Percentiles rank a stretch among this genome's conserved stretches.
Evolutionary conservation across 2,888 invertebrate species (phyloP).

Genomic region (Gonocerus acuteangulatus): DNA sequence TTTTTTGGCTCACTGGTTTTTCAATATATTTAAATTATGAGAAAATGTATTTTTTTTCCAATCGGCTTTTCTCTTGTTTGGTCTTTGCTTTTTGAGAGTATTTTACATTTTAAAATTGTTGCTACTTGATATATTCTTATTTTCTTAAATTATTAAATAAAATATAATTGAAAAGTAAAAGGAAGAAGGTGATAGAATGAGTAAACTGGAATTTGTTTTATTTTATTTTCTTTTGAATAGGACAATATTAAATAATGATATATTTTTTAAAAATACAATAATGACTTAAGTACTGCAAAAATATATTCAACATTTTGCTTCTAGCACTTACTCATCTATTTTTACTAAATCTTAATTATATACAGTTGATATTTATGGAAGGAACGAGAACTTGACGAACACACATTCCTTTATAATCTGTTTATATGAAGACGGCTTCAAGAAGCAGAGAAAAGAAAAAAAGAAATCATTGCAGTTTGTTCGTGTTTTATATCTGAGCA

Average conservation of each 20-base stretch:
- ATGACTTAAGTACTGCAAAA: conserved; percentile 34
- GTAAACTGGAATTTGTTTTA: not conserved
- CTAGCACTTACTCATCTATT: conserved; percentile 16
- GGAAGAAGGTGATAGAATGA: no score
- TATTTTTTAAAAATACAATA: conserved; percentile 29
- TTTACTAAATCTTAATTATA: conserved; percentile 1
- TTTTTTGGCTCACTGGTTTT: no score
- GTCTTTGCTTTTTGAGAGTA: no score
- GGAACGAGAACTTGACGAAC: not conserved
- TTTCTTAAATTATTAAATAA: no score
- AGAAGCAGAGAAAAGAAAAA: conserved; percentile 31
- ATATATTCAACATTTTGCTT: conserved; percentile 32
- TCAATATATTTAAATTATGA: no score
- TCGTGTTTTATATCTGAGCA: not conserved
- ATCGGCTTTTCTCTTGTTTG: no score
- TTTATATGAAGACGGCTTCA: conserved; percentile 22
- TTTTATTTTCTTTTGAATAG: conserved; percentile 1
- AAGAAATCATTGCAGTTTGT: conserved; percentile 1
- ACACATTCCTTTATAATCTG: not conserved
- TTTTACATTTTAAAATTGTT: no score
- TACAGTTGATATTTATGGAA: not conserved
- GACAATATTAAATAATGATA: conserved; percentile 9
- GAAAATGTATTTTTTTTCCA: no score
- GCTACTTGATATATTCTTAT: no score
- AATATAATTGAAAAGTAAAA: no score